Base-by-base conservation (phyloP, 2,888 invertebrate genomes). In the Acheta domesticus region DNA sequence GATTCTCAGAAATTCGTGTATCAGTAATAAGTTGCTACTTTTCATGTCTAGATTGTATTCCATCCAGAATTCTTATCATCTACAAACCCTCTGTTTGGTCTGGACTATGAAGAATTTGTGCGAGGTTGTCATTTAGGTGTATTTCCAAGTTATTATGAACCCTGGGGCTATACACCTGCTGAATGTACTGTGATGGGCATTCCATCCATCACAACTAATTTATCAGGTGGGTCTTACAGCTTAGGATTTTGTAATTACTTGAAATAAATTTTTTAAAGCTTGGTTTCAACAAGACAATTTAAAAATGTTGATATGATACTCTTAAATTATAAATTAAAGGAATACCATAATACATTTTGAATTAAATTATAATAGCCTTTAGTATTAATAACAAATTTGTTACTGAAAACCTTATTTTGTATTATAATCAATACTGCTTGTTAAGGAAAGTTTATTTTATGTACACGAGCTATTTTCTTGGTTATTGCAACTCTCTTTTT, bases 131-230 rank as follows among this genome's bases (percentile, higher is more conserved):
- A 99, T 88, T 89, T 99, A 83, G 99, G 99, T 0, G 99, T 99
- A 21, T 99, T 99, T 87, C 99, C 99, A 0, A 98, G 98, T 0
- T 99, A 99, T 87, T 99, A 99, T 86, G 99, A 99, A 86, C 99
- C 99, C 0, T 99, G 99, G 99, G 99, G 99, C 0, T 99, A 99
- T 87, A 99, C 99, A 0, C 99, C 99, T 0, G 99, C 99, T 0
- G 99, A 99, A 87, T 99, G 99, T 85, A 99, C 99, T 0, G 98
- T 99, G n/a, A 99, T 99, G 99, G 99, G 99, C 0, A 99, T 99
- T 84, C 99, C 99, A 0, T 98, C 97, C 84, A 91, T 99, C 83
- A 98, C 99, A 0, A 99, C 99, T 14, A 99, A 99, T 86, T 88
- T 99, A 8, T 98, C 98, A 76, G 97, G 92, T 92, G 82, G 86